phyloP scores from a whole-genome alignment of 2,888 invertebrate species.

The Tridacna gigas region DNA sequence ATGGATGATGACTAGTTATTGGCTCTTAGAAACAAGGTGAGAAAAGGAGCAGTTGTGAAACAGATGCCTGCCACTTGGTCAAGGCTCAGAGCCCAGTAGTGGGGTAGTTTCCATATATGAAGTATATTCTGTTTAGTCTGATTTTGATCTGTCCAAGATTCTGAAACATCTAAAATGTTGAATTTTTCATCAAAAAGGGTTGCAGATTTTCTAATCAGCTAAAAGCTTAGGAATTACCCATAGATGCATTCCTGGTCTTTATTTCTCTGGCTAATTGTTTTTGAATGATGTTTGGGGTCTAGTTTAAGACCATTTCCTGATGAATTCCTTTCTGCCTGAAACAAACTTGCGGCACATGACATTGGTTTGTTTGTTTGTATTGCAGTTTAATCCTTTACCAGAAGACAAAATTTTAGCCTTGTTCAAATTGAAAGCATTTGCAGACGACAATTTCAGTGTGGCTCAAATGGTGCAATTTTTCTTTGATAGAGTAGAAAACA shows the following conservation, averaged over 20 bases:
- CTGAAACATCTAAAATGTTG: too few relatives aligned
- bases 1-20: too few relatives aligned
- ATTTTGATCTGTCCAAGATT: too few relatives aligned
- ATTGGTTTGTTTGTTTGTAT: too few relatives aligned
- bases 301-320: background rate
- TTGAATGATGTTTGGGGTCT: constrained; percentile 7
- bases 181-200: too few relatives aligned
- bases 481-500: background rate
- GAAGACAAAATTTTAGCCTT: background rate
- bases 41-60: too few relatives aligned
- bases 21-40: too few relatives aligned
- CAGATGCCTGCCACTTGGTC: too few relatives aligned
- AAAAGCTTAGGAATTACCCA: background rate
- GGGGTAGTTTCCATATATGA: too few relatives aligned
- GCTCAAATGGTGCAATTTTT: background rate
- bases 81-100: too few relatives aligned
- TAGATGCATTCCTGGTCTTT: background rate
- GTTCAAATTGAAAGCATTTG: background rate
- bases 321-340: background rate
- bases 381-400: background rate
- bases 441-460: background rate
- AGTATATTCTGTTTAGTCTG: too few relatives aligned
- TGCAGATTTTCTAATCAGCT: background rate
- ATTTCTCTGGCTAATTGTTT: background rate
- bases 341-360: background rate